A percentile compares a stretch with the other conserved stretches of the same genome.
Conservation (phyloP, 2,888 invertebrate species). For the Apamea anceps region DNA sequence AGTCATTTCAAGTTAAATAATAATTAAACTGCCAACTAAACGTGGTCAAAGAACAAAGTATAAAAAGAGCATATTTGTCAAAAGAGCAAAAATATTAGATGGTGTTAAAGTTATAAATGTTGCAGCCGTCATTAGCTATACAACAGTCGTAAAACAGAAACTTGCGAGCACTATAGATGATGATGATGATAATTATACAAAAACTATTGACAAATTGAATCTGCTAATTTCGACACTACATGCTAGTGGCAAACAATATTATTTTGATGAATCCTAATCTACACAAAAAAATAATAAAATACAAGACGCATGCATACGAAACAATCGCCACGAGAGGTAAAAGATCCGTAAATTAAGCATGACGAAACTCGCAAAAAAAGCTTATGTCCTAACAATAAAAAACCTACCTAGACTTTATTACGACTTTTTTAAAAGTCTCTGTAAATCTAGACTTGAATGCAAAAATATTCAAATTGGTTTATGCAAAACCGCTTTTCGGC, state of each 20-base stretch:
- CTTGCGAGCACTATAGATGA: constrained; percentile 73
- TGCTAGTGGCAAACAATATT: constrained; percentile 70
- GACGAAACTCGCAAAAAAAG: constrained; percentile 70
- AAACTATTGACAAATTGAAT: constrained; percentile 85
- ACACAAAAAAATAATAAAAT: constrained; percentile 67
- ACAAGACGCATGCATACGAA: constrained; percentile 71
- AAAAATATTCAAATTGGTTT: constrained; percentile 76
- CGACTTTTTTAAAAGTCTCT: constrained; percentile 69
- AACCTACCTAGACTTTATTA: constrained; percentile 73
- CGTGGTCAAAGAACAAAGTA: constrained; percentile 59
- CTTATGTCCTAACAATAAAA: constrained; percentile 68
- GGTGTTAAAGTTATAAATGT: constrained; percentile 82
- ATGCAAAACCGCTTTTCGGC: constrained; percentile 70
- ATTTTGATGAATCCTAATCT: constrained; percentile 71
- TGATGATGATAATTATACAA: constrained; percentile 74
- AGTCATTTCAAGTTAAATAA: constrained; percentile 59
- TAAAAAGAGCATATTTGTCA: constrained; percentile 69
- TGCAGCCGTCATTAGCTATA: constrained; percentile 78
- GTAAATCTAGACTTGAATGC: constrained; percentile 72
- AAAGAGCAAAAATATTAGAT: constrained; percentile 65
- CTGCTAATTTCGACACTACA: constrained; percentile 77
- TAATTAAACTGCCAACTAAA: constrained; percentile 59
- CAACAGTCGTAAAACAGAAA: constrained; percentile 78
- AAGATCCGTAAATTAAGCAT: constrained; percentile 73
- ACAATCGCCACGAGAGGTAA: constrained; percentile 73